Percentiles rank a stretch among this genome's conserved stretches.
Conservation (phyloP, 2,797 vertebrate species). For the Neosilurus mollespiculum region DNA sequence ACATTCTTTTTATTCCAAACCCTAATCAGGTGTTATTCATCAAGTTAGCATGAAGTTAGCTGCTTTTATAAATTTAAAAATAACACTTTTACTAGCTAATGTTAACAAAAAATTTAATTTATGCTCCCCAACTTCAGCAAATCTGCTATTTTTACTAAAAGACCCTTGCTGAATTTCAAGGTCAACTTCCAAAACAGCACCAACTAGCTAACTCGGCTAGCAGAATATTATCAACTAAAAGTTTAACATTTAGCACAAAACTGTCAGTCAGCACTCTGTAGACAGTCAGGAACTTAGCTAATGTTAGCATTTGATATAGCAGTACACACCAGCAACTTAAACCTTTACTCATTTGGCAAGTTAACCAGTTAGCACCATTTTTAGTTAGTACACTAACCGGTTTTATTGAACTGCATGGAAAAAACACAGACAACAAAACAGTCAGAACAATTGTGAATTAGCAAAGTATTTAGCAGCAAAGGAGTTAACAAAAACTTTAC, state of each 20-base stretch:
- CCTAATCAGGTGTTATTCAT: neutral
- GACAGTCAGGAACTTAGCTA: neutral
- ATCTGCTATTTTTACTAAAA: neutral
- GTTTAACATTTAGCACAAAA: neutral
- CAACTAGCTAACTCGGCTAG: neutral
- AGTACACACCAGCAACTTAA: neutral
- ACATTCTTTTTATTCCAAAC: neutral
- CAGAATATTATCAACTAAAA: too few species aligned
- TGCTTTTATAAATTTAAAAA: neutral
- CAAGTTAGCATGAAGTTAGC: neutral
- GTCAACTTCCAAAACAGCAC: neutral
- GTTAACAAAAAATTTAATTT: neutral
- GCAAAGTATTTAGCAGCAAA: too few species aligned
- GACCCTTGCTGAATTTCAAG: neutral
- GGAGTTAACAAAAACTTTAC: too few species aligned
- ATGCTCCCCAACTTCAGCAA: neutral
- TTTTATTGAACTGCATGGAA: too few species aligned
- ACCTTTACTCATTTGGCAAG: neutral
- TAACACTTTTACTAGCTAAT: neutral
- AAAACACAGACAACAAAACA: too few species aligned
- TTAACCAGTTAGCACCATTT: too few species aligned
- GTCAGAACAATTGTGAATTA: too few species aligned
- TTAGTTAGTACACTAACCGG: too few species aligned
- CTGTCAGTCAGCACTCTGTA: too few species aligned
- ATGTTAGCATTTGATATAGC: neutral